Base-by-base conservation (phyloP, 1,140 invertebrate genomes). In the Euglossa dilemma region DNA sequence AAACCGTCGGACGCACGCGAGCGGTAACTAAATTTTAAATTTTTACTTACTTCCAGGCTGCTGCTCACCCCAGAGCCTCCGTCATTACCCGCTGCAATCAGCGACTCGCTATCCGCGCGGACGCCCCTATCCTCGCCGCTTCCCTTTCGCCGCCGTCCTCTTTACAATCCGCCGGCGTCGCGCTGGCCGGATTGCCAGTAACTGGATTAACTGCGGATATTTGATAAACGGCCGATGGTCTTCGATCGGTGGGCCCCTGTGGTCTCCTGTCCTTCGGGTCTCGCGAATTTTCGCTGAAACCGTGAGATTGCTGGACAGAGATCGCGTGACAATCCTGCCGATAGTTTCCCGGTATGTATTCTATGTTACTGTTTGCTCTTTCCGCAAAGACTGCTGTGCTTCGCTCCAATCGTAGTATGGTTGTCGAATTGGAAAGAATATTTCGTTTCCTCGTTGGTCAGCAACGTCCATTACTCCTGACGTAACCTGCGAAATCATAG, bases 11-110 rank as follows among this genome's bases (percentile, higher is more conserved):
- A 64, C 90, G 90, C 91, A 91, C 90, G 93, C 88, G 85, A 92
- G 89, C 92, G 91, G 92, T 94, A 94, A 94, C 94, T 94, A 94
- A 94, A 94, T 94, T 94, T 94, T 94, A 94, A 94, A 94, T 94
- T 94, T 94, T 94, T 94, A 94, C 94, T 94, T 94, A 94, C 93
- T 94, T 94, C 94, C 94, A 94, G 93, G 90, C 94, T 94, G 86
- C 92, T 94, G 94, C 93, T 94, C 94, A 94, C 94, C 94, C 89
- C 92, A 92, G 88, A 86, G 80, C 76, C 50, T 36, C 88, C 92
- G 91, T 94, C 93, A 94, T 94, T 94, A 94, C 93, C 91, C 92
- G 92, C 92, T 93, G 93, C 93, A 94, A 94, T 94, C 94, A 94
- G 91, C 91, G 90, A 85, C 82, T 84, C 85, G 78, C 78, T 87